phyloP scores from a whole-genome alignment of 2,888 invertebrate species.

The Sepioteuthis lessoniana region DNA sequence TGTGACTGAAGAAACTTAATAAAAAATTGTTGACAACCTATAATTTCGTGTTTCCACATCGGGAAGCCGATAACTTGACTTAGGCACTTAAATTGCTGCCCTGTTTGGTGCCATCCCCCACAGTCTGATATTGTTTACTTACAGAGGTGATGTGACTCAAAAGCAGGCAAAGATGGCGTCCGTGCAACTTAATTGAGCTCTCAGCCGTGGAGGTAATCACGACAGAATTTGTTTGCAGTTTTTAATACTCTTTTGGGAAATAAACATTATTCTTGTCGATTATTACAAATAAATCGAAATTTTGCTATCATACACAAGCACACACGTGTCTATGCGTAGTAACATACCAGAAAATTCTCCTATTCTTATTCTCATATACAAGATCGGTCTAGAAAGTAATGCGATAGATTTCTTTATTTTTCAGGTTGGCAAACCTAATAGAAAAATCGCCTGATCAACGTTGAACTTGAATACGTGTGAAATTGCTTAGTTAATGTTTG shows the following conservation, averaged over 20 bases:
- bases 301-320: neutral
- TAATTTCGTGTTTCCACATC: conserved; percentile 6
- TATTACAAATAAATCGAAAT: neutral
- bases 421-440: too few relatives aligned
- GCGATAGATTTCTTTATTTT: too few relatives aligned
- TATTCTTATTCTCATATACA: too few relatives aligned
- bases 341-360: neutral
- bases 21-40: neutral
- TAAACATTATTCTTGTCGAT: conserved; percentile 2
- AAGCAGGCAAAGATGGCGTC: neutral
- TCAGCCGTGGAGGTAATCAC: neutral
- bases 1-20: neutral
- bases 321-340: neutral
- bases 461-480: too few relatives aligned
- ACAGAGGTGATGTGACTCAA: neutral
- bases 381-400: too few relatives aligned
- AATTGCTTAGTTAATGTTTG: too few relatives aligned
- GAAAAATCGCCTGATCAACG: too few relatives aligned
- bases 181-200: neutral
- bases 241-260: neutral
- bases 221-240: neutral
- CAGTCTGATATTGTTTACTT: neutral
- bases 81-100: neutral
- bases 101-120: neutral
- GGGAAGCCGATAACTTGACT: conserved; percentile 18